Evolutionary conservation across 2,888 invertebrate species (phyloP), one percentile per base, ranked within the genome.

Genomic region (Chymomyza caudatula): DNA sequence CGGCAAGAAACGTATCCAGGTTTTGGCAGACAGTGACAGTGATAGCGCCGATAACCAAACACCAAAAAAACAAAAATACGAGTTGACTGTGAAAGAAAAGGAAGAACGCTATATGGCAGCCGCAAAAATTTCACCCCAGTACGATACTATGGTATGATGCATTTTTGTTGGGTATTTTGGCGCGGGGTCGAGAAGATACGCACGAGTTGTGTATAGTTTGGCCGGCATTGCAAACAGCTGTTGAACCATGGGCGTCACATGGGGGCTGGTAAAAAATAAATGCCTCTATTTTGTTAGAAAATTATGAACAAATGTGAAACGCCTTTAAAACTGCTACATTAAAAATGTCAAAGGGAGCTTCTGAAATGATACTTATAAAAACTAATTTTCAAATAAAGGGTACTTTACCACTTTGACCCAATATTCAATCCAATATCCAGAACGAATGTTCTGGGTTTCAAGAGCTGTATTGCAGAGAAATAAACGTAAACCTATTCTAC

Each of bases 1-100:
- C n/a, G 90, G 90, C 19, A 88, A 88, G 67, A 90, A 90, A 64
- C 87, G 90, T 19, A 89, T 90, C 56, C 87, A 86, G 71, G 86
- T 88, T 60, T 84, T 90, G 74, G 78, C 87, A 8, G 90, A 90
- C 61, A 90, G 90, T 71, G 90, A 90, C 54, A 90, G 89, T 19
- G 90, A 90, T 51, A 69, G 85, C 13, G 80, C 82, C 6, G 87
- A 87, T 42, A 69, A 67, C n/a, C 86, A 82, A 52, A 67, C 71
- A 4, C 71, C 87, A 17, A 90, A 90, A 74, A 89, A 88, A 63
- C 55, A 62, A 0, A 90, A 90, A 71, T 13, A 86, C 4, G 80
- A 87, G 29, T 66, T 90, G 17, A 73, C 88, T 0, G 86, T 89
- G 0, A 83, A 87, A 22, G 90, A 90, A 23, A 90, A 90, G 70